phyloP scores from a whole-genome alignment of 2,888 invertebrate genomes.

The Drosophila mayaguana region DNA sequence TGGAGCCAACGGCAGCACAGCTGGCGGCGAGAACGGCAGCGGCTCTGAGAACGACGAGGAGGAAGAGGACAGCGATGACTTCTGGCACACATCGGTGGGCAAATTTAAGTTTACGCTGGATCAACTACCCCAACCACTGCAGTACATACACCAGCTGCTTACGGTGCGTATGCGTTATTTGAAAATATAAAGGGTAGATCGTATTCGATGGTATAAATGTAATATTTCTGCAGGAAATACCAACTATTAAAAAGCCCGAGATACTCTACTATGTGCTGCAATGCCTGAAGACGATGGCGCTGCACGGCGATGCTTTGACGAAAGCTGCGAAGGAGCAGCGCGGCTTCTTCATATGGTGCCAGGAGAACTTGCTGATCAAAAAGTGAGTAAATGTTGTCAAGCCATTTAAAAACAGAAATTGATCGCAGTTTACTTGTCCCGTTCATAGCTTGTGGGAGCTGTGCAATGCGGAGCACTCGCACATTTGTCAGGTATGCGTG shows the following conservation, averaged over 20 bases:
- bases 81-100: slow-evolving; percentile 97
- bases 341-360: slow-evolving; percentile 97
- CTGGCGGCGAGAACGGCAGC: slow-evolving; percentile 89
- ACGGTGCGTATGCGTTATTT: slow-evolving; percentile 85
- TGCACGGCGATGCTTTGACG: slow-evolving; percentile 97
- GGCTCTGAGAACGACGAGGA: slow-evolving; percentile 89
- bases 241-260: slow-evolving; percentile 94
- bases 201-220: not conserved
- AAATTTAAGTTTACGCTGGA: slow-evolving; percentile 96
- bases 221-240: slow-evolving; percentile 88
- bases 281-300: slow-evolving; percentile 94
- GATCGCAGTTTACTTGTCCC: no score
- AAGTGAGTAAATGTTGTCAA: slow-evolving; percentile 87
- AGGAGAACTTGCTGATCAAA: slow-evolving; percentile 96
- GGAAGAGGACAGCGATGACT: slow-evolving; percentile 90
- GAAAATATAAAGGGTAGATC: not conserved
- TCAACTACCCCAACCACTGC: slow-evolving; percentile 95
- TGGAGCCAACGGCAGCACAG: slow-evolving; percentile 87
- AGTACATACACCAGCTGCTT: slow-evolving; percentile 95
- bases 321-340: slow-evolving; percentile 94
- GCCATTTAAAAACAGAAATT: not conserved
- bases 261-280: slow-evolving; percentile 96
- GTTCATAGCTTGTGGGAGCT: slow-evolving; percentile 93
- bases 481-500: slow-evolving; percentile 96
- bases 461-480: slow-evolving; percentile 95